These are phyloP conservation scores for Idris sp. DNA, from an alignment of 1,140 invertebrate species.

Conservation along the genomic window DNA sequence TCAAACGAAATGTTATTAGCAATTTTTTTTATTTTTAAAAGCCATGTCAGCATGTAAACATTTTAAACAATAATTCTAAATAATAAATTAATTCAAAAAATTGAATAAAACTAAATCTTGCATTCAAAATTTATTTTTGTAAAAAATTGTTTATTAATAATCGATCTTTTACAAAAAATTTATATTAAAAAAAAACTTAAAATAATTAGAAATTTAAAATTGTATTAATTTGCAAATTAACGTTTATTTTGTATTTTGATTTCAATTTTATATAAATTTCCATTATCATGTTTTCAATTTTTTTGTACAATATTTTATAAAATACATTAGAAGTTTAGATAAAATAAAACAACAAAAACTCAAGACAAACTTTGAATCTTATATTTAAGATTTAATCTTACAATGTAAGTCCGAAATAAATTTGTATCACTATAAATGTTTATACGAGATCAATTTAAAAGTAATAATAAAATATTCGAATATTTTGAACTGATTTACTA, in stretches of 20 bases:
- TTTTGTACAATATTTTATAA: no score
- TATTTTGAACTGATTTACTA: slow-evolving; percentile 43
- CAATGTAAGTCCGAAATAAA: slow-evolving; percentile 6
- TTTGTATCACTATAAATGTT: slow-evolving; percentile 14
- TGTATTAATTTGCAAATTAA: no score
- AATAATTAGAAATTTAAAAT: no score
- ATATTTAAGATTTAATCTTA: slow-evolving; percentile 24
- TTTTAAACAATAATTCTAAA: slow-evolving; percentile 21
- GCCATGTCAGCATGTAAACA: no score
- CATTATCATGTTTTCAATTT: no score
- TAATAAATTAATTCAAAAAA: slow-evolving; percentile 12
- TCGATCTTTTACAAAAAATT: no score
- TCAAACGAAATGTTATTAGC: slow-evolving; percentile 46
- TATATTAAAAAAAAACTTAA: no score
- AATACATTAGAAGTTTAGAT: no score
- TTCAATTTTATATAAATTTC: no score
- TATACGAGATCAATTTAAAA: slow-evolving; percentile 24
- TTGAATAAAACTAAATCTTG: slow-evolving; percentile 23
- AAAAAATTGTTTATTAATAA: slow-evolving; percentile 10
- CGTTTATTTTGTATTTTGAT: no score
- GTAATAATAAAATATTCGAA: slow-evolving; percentile 12
- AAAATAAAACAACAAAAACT: no score
- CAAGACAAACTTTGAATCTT: no score
- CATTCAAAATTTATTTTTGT: slow-evolving; percentile 29
- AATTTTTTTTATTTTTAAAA: slow-evolving; percentile 30